phyloP scores from a whole-genome alignment of 2,113 vertebrate species.

The Crotalus horridus region DNA sequence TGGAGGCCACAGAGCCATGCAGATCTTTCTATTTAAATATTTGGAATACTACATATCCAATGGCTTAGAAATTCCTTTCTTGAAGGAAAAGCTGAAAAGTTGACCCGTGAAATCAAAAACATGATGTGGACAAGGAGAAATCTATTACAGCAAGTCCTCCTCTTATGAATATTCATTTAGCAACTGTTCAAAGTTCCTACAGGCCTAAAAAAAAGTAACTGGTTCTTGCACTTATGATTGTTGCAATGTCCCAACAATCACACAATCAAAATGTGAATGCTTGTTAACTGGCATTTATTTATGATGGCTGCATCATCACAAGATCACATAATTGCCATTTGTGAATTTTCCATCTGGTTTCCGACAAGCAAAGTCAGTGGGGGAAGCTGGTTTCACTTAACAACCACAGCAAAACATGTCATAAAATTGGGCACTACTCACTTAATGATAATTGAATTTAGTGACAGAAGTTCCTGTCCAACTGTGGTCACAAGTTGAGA shows the following conservation, averaged over 20 bases:
- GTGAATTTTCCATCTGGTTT: not conserved
- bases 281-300: not conserved
- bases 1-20: not conserved
- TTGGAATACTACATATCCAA: not conserved
- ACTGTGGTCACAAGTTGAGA: not conserved
- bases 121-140: not conserved
- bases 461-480: not conserved
- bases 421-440: not conserved
- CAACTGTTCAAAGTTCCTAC: not conserved
- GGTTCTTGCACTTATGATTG: not conserved
- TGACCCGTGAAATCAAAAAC: not conserved
- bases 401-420: not conserved
- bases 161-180: not conserved
- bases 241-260: not conserved
- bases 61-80: not conserved
- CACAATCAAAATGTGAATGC: not conserved
- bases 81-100: not conserved
- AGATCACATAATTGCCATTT: not conserved
- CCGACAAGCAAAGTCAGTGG: not conserved
- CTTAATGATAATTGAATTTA: not conserved
- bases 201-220: not conserved
- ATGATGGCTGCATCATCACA: not conserved
- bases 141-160: not conserved
- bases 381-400: not conserved
- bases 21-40: not conserved